These are phyloP conservation scores for Brachypterus glaber DNA, from an alignment of 2,888 invertebrate species.

Conservation along the genomic window DNA sequence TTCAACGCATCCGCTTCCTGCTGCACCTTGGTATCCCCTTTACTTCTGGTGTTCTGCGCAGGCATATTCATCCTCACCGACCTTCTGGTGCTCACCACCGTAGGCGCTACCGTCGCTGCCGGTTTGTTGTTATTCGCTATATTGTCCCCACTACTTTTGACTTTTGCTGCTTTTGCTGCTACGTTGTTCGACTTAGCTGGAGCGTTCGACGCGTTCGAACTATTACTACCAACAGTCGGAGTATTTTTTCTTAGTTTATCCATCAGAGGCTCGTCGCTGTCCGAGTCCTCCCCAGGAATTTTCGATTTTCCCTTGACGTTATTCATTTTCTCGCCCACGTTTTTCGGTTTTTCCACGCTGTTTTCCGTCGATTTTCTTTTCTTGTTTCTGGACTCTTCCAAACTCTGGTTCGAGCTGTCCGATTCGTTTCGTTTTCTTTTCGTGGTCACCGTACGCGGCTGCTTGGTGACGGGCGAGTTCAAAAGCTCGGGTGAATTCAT, in stretches of 20 bases:
- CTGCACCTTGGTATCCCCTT: conserved; percentile 29
- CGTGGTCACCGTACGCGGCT: conserved; percentile 29
- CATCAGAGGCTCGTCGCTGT: conserved; percentile 72
- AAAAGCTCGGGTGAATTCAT: conserved; percentile 53
- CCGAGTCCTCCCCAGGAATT: conserved; percentile 55
- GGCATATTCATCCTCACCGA: conserved; percentile 33
- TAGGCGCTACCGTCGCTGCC: conserved; percentile 11
- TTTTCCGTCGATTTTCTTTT: not conserved
- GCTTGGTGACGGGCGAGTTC: conserved; percentile 29
- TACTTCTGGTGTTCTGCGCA: conserved; percentile 37
- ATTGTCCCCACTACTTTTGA: conserved; percentile 17
- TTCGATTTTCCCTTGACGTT: conserved; percentile 35
- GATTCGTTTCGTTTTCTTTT: conserved; percentile 74
- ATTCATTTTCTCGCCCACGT: conserved; percentile 29
- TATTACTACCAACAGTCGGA: conserved; percentile 8
- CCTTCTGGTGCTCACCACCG: conserved; percentile 32
- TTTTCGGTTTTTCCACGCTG: not conserved
- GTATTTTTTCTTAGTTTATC: conserved; percentile 53
- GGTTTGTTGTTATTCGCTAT: conserved; percentile 20
- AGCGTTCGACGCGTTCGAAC: conserved; percentile 9
- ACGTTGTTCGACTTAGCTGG: conserved; percentile 15
- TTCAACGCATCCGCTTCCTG: conserved; percentile 11
- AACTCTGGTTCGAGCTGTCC: conserved; percentile 59
- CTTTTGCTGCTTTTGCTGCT: conserved; percentile 19
- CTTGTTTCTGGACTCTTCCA: conserved; percentile 35